Conservation (phyloP, 2,113 vertebrate species). For the Melanerpes formicivorus region DNA sequence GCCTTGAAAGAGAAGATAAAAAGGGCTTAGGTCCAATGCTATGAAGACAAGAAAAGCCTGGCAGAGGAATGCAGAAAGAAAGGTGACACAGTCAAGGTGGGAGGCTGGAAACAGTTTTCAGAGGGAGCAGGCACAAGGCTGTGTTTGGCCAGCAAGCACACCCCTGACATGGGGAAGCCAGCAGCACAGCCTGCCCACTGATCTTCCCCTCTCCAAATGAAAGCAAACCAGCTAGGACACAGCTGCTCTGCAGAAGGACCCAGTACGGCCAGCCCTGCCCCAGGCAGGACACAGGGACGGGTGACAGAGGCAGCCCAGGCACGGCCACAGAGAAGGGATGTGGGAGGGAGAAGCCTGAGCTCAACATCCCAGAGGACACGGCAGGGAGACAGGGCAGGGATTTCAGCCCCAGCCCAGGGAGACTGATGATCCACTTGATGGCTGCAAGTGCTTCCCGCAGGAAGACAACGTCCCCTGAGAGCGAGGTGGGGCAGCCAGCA, state of each 20-base stretch:
- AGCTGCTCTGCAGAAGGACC: not conserved
- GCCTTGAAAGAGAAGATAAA: slow-evolving; percentile 18
- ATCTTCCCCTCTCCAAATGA: not conserved
- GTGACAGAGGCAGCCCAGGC: not conserved
- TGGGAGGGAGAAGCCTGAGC: accelerated
- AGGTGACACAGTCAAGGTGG: not conserved
- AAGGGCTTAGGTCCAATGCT: not conserved
- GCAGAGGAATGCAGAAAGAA: not conserved
- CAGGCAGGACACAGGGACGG: accelerated
- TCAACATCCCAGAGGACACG: not conserved
- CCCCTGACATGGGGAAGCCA: not conserved
- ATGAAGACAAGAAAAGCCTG: not conserved
- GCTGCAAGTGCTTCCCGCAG: slow-evolving; percentile 54
- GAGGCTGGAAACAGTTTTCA: not conserved
- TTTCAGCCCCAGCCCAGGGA: not conserved
- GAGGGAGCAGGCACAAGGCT: not conserved
- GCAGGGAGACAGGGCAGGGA: not conserved
- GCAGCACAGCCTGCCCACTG: not conserved
- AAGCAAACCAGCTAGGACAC: not conserved
- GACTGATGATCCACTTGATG: slow-evolving; percentile 62
- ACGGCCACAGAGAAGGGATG: not conserved
- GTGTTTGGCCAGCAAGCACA: accelerated
- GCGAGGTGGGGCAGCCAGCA: slow-evolving; percentile 27
- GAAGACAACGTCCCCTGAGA: slow-evolving; percentile 54
- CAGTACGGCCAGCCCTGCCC: not conserved